Percentiles rank a stretch among this genome's conserved stretches.
phyloP scores from a whole-genome alignment of 2,888 invertebrate genomes.

The Arrhopalites spinosus region DNA sequence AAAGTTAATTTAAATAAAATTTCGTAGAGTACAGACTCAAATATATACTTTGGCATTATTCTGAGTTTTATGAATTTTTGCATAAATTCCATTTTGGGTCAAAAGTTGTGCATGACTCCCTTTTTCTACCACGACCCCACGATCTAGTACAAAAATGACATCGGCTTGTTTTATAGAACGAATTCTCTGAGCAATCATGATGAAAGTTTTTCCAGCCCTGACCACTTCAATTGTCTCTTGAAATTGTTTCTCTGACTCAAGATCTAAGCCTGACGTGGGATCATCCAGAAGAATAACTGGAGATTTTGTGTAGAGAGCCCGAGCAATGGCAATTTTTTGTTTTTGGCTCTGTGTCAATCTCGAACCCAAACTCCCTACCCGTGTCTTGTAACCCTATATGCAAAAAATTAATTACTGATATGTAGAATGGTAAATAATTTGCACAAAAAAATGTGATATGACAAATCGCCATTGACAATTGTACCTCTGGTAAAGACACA shows the following conservation, averaged over 20 bases:
- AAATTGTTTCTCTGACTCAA: too few species aligned
- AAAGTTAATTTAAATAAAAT: too few species aligned
- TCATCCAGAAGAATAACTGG: background rate
- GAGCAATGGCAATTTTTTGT: background rate
- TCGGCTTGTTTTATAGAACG: background rate
- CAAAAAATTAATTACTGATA: too few species aligned
- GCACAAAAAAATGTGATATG: too few species aligned
- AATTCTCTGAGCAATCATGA: background rate
- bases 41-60: too few species aligned
- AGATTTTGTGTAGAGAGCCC: background rate
- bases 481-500: too few species aligned
- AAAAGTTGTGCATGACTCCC: background rate
- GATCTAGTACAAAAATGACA: background rate
- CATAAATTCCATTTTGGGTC: too few species aligned
- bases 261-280: background rate
- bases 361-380: background rate
- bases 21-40: too few species aligned
- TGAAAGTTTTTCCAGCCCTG: background rate
- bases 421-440: too few species aligned
- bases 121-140: background rate
- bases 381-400: background rate
- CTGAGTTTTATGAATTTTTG: too few species aligned
- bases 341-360: background rate
- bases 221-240: background rate
- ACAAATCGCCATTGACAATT: too few species aligned